Conservation (phyloP, 2,797 vertebrate species). For the Orientallactaga sibirica region DNA sequence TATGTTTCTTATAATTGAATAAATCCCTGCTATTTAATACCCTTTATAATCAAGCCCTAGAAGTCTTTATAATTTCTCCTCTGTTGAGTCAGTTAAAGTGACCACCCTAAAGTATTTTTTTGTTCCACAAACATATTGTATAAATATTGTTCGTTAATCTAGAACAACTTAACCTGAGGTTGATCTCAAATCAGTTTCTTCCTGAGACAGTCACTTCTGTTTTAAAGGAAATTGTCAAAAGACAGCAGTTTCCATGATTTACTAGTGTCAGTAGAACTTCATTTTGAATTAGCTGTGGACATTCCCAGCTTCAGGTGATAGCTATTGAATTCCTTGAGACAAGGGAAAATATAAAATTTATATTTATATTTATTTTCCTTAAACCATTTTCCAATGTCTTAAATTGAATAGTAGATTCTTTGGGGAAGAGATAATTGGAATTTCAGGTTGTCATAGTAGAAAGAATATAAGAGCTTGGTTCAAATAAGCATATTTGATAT, state of each 20-base stretch:
- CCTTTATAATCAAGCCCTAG: not conserved
- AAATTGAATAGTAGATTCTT: not conserved
- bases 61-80: not conserved
- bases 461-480: not conserved
- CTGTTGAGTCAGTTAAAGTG: not conserved
- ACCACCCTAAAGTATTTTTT: not conserved
- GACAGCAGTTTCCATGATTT: not conserved
- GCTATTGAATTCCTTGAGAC: not conserved
- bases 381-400: not conserved
- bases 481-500: not conserved
- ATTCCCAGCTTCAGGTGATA: not conserved
- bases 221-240: not conserved
- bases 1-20: constrained; percentile 20
- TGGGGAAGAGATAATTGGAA: not conserved
- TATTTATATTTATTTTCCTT: constrained; percentile 36
- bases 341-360: constrained; percentile 27
- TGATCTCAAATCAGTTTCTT: not conserved
- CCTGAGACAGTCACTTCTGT: not conserved
- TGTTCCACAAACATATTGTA: not conserved
- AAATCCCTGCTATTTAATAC: not conserved
- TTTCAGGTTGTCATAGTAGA: not conserved
- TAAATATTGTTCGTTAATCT: not conserved
- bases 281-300: not conserved
- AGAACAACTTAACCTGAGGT: not conserved
- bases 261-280: not conserved